These are phyloP conservation scores for Tenebrio molitor DNA, from an alignment of 1,140 invertebrate genomes.

Conservation along the genomic window DNA sequence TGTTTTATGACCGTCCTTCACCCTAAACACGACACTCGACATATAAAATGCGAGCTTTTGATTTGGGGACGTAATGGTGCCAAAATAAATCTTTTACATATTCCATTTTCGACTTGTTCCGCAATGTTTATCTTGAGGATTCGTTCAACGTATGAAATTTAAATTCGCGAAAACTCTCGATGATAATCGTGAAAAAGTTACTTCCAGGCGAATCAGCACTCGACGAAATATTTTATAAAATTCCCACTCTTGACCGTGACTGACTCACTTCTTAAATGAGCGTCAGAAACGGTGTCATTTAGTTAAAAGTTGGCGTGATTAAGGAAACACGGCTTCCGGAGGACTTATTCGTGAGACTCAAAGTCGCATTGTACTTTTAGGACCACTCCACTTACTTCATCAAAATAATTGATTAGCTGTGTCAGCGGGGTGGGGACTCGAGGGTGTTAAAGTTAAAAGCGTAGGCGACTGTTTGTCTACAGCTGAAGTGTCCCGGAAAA, in stretches of 20 bases:
- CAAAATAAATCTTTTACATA: constrained; percentile 9
- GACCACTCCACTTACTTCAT: constrained; percentile 40
- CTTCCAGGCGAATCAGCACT: background rate
- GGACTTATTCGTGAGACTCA: constrained; percentile 9
- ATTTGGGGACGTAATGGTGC: background rate
- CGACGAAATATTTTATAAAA: constrained; percentile 10
- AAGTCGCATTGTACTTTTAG: constrained; percentile 32
- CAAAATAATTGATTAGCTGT: constrained; percentile 44
- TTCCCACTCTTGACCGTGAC: constrained; percentile 15
- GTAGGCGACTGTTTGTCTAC: constrained; percentile 44
- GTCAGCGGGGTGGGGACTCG: constrained; percentile 4
- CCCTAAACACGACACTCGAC: background rate
- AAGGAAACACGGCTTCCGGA: constrained; percentile 12
- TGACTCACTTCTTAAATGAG: constrained; percentile 13
- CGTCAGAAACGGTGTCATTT: background rate
- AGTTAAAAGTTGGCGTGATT: constrained; percentile 32
- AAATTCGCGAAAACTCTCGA: too few relatives aligned
- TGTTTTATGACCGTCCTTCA: constrained; percentile 17
- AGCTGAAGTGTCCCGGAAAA: constrained; percentile 38
- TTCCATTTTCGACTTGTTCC: constrained; percentile 2
- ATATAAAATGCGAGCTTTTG: constrained; percentile 1
- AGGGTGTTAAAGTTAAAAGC: constrained; percentile 38
- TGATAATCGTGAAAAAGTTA: too few relatives aligned
- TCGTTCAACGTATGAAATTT: too few relatives aligned
- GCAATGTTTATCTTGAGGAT: too few relatives aligned